phyloP scores from a whole-genome alignment of 2,113 vertebrate genomes.

The Strix uralensis region DNA sequence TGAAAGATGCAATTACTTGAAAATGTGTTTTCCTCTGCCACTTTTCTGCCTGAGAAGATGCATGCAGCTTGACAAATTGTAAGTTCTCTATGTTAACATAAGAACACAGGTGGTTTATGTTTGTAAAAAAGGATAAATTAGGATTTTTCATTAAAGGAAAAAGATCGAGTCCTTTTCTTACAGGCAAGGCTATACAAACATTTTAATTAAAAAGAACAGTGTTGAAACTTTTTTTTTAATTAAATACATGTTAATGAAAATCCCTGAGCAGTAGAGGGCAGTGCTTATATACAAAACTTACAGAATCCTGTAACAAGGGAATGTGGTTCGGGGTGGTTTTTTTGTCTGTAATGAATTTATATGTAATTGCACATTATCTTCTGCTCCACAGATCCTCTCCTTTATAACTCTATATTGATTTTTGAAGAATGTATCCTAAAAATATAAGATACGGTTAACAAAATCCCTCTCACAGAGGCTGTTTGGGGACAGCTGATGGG shows the following conservation, averaged over 20 bases:
- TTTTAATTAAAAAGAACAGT: background rate
- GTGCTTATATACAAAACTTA: background rate
- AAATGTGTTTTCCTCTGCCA: background rate
- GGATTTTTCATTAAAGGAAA: background rate
- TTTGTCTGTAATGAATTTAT: background rate
- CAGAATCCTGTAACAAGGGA: background rate
- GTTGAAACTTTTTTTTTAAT: background rate
- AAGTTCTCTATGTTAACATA: background rate
- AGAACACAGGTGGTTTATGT: background rate
- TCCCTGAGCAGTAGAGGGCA: conserved; percentile 62
- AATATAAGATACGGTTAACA: background rate
- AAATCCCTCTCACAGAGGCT: background rate
- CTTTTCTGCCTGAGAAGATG: background rate
- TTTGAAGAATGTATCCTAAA: background rate
- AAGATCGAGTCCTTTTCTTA: background rate
- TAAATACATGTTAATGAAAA: background rate
- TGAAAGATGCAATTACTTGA: background rate
- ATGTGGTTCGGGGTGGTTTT: background rate
- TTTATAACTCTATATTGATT: background rate
- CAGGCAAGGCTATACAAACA: background rate
- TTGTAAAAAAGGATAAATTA: background rate
- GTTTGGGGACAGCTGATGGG: background rate
- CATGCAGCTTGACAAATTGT: background rate
- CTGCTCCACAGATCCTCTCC: background rate
- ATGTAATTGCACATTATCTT: background rate